phyloP scores from a whole-genome alignment of 2,113 vertebrate genomes.

The Crotalus helleri region DNA sequence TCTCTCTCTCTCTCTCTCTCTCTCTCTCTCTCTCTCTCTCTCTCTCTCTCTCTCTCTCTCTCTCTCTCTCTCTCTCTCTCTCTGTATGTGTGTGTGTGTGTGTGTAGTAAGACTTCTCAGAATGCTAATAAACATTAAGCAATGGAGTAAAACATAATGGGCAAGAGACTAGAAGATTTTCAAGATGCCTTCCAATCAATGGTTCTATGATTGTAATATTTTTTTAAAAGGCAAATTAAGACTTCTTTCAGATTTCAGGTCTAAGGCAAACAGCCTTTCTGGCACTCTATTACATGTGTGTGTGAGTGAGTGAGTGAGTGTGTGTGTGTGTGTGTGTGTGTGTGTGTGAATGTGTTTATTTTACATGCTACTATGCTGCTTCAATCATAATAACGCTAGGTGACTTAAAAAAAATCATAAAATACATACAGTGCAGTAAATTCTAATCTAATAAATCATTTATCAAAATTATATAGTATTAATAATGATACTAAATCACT shows the following conservation, averaged over 20 bases:
- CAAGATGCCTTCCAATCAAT: neutral
- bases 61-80: too few relatives aligned
- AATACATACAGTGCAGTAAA: neutral
- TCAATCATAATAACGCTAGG: neutral
- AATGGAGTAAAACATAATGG: neutral
- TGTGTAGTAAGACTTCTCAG: neutral
- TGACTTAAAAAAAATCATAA: neutral
- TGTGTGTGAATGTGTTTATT: neutral
- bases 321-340: too few relatives aligned
- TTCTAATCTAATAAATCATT: neutral
- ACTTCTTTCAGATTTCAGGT: neutral
- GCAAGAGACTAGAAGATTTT: neutral
- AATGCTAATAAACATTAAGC: neutral
- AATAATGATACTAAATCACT: neutral
- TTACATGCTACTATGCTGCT: neutral
- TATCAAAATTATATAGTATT: neutral
- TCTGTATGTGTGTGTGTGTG: neutral
- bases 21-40: too few relatives aligned
- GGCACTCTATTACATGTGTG: neutral
- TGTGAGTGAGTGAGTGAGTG: too few relatives aligned
- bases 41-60: too few relatives aligned
- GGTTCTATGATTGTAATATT: neutral
- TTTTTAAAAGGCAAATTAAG: neutral
- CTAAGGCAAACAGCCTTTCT: neutral
- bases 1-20: too few relatives aligned